Percentiles rank a stretch among this genome's conserved stretches.
Conservation (phyloP, 2,797 vertebrate genomes). For the Phaenicophaeus curvirostris region DNA sequence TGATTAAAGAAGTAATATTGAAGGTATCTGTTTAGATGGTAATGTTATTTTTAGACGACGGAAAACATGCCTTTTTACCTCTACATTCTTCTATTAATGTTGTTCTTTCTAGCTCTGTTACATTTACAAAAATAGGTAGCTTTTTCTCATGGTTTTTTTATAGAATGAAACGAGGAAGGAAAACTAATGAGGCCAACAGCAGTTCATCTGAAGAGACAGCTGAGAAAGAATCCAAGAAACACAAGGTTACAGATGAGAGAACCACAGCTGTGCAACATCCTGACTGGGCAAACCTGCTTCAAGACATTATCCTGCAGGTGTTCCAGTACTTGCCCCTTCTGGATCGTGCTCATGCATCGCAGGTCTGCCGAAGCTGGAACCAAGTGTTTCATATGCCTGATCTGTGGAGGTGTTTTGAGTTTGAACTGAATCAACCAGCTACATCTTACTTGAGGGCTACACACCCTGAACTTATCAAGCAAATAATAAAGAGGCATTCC, state of each 20-base stretch:
- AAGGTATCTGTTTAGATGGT: not conserved
- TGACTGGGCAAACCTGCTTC: conserved; percentile 89
- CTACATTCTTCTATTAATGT: not conserved
- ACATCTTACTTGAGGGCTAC: conserved; percentile 97
- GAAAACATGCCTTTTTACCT: not conserved
- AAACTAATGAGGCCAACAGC: conserved; percentile 75
- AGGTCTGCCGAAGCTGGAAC: conserved; percentile 94
- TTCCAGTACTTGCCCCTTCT: conserved; percentile 94
- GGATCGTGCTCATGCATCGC: conserved; percentile 93
- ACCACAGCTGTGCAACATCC: conserved; percentile 18
- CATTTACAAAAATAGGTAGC: not conserved
- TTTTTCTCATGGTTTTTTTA: not conserved
- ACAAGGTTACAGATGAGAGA: conserved; percentile 68
- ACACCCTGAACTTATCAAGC: conserved; percentile 96
- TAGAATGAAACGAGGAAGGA: conserved; percentile 92
- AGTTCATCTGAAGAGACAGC: conserved; percentile 75
- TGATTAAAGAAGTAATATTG: not conserved
- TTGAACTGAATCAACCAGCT: conserved; percentile 95
- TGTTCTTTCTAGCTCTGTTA: not conserved
- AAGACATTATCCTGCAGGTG: conserved; percentile 92
- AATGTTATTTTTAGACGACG: not conserved
- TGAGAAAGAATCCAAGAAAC: conserved; percentile 82
- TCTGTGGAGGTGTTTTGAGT: conserved; percentile 97
- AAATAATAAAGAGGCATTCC: conserved; percentile 97
- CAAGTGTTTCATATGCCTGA: conserved; percentile 98